Base-by-base conservation (phyloP, 2,797 vertebrate genomes). In the Thaleichthys pacificus region DNA sequence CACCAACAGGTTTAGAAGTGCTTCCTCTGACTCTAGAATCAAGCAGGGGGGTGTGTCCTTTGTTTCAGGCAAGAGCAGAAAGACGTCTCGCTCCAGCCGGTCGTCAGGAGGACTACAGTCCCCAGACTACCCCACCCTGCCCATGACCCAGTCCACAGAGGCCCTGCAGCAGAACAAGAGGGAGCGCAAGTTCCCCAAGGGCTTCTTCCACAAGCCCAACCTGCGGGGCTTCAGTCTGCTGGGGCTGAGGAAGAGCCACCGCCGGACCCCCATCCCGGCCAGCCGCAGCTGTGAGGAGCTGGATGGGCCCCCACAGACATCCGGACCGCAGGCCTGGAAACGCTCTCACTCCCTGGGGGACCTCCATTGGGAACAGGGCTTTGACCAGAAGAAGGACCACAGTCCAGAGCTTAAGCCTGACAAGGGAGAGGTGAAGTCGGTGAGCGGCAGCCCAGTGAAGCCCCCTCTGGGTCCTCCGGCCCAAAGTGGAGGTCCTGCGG, bases 261-360 rank as follows among this genome's bases (percentile, higher is more conserved):
- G 93, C 80, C 94, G 85, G 77, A 80, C 79, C 19, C 92, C 93
- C 0, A 92, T 95, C 68, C 91, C 92, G 0, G 89, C 94, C 61
- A 97, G 95, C 76, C 94, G 93, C 81, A 98, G 95, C 88, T 98
- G 93, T 70, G 98, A 98, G 90, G 92, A 95, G 80, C 91, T 97
- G 79, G 96, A 95, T 32, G 93, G 85, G 6, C 84, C 91, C 1
- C 86, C 83, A 11, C 75, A 85, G 15, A 77, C 86, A n/a, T n/a
- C 73, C 0, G 83, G 77, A 19, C 79, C 79, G 12, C 89, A 85
- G 6, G 1, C 72, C 0, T 96, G 95, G 93, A 96, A 95, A 78
- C 95, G 97, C 21, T 98, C 96, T 68, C 96, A 94, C 68, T 99
- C 97, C 1, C 87, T 99, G 76, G 96, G 96, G 38, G 94, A 98